These are phyloP conservation scores for Cryptoleucopteryx plumbea DNA, from an alignment of 2,113 vertebrate species.

Conservation along the genomic window DNA sequence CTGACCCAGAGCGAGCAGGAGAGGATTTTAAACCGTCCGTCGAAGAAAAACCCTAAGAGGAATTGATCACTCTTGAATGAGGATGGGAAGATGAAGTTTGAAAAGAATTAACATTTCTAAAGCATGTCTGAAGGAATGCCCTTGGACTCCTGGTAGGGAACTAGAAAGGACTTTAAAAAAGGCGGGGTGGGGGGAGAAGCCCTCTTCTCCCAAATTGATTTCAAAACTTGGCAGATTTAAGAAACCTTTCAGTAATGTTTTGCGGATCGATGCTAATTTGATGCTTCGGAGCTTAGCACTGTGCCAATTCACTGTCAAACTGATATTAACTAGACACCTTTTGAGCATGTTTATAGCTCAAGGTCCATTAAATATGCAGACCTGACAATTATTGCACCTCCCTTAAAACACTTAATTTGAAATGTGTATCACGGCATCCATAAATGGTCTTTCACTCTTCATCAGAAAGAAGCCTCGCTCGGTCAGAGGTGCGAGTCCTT, in stretches of 20 bases:
- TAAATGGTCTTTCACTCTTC: not conserved
- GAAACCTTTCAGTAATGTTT: conserved; percentile 64
- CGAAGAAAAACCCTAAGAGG: not conserved
- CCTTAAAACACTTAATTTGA: conserved; percentile 27
- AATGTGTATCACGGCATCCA: conserved; percentile 18
- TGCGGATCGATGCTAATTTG: conserved; percentile 69
- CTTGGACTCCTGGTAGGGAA: conserved; percentile 30
- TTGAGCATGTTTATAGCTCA: conserved; percentile 51
- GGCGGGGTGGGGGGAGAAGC: not conserved
- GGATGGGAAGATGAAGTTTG: not conserved
- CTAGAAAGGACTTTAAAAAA: not conserved
- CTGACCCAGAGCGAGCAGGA: rapidly evolving
- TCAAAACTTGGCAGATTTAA: conserved; percentile 63
- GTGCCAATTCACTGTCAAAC: conserved; percentile 64
- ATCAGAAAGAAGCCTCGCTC: not conserved
- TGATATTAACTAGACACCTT: conserved; percentile 57
- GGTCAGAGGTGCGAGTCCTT: not conserved
- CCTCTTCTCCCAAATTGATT: conserved; percentile 49
- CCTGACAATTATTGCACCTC: conserved; percentile 47
- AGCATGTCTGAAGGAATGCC: conserved; percentile 33
- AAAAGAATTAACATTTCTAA: not conserved
- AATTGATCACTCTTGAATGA: not conserved
- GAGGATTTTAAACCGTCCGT: not conserved
- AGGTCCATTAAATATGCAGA: conserved; percentile 65
- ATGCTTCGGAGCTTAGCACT: conserved; percentile 2